phyloP scores from a whole-genome alignment of 2,888 invertebrate species.

The Meteorus cinctellus region DNA sequence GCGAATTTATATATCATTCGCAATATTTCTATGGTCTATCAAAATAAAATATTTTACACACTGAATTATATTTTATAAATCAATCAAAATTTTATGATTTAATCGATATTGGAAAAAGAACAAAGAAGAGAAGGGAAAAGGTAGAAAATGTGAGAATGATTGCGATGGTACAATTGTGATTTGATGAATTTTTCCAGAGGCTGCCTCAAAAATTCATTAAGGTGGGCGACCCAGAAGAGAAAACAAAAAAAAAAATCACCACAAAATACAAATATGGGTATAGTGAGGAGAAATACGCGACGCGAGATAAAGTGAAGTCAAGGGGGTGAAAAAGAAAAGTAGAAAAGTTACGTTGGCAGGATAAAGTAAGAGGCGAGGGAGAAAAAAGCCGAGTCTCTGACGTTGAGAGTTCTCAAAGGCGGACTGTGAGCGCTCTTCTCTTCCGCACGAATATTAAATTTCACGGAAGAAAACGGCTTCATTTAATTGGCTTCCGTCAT shows the following conservation, averaged over 20 bases:
- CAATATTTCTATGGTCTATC: conserved; percentile 29
- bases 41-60: conserved; percentile 1
- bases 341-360: conserved; percentile 15
- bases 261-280: conserved; percentile 45
- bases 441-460: conserved; percentile 63
- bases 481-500: conserved; percentile 54
- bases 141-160: conserved; percentile 4
- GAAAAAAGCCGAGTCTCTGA: conserved; percentile 45
- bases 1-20: too few relatives aligned
- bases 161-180: conserved; percentile 49
- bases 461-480: conserved; percentile 55
- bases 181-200: conserved; percentile 56
- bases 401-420: conserved; percentile 51
- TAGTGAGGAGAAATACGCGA: conserved; percentile 48
- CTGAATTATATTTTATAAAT: not conserved
- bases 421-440: conserved; percentile 44
- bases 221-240: conserved; percentile 53
- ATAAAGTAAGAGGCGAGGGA: conserved; percentile 41
- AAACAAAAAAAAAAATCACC: conserved; percentile 21
- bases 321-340: conserved; percentile 44
- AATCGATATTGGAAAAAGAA: conserved; percentile 52
- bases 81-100: conserved; percentile 48
- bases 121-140: conserved; percentile 28
- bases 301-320: conserved; percentile 48
- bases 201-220: conserved; percentile 62